Conservation (phyloP, 2,888 invertebrate genomes). For the Andrena bicolor region DNA sequence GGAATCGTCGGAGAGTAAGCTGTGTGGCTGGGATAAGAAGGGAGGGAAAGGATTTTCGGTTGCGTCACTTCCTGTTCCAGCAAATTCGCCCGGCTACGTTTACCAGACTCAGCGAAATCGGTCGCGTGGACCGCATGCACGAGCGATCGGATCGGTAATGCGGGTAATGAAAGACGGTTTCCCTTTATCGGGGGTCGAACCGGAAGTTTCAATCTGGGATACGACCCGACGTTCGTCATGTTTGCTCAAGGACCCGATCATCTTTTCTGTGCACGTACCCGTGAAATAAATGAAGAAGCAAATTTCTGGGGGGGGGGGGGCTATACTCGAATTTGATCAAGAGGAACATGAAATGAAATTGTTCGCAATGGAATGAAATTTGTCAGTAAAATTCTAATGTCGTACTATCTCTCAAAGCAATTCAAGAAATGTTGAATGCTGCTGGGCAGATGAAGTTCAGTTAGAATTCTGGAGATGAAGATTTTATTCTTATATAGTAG, state of each 20-base stretch:
- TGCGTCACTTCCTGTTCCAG: slow-evolving; percentile 56
- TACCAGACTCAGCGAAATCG: slow-evolving; percentile 70
- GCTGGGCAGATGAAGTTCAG: too few species aligned
- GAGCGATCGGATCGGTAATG: slow-evolving; percentile 61
- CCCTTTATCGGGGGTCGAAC: slow-evolving; percentile 46
- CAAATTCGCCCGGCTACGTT: slow-evolving; percentile 62
- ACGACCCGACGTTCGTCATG: not conserved
- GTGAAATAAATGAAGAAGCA: not conserved
- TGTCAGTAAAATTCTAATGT: too few species aligned
- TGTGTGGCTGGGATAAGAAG: slow-evolving; percentile 25
- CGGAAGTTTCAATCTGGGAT: slow-evolving; percentile 24
- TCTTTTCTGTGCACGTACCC: not conserved
- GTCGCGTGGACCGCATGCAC: slow-evolving; percentile 59
- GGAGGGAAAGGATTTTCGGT: slow-evolving; percentile 36
- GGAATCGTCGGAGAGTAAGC: slow-evolving; percentile 63
- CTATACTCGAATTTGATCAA: too few species aligned
- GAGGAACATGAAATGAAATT: too few species aligned
- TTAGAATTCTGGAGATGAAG: too few species aligned
- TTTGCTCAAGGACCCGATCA: slow-evolving; percentile 19
- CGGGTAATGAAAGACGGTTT: slow-evolving; percentile 59
- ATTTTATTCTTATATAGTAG: too few species aligned
- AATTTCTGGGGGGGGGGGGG: not conserved
- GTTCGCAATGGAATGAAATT: too few species aligned
- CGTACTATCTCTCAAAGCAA: too few species aligned
- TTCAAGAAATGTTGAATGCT: too few species aligned